Conservation (phyloP, 2,797 vertebrate species). For the Anguilla megastoma region DNA sequence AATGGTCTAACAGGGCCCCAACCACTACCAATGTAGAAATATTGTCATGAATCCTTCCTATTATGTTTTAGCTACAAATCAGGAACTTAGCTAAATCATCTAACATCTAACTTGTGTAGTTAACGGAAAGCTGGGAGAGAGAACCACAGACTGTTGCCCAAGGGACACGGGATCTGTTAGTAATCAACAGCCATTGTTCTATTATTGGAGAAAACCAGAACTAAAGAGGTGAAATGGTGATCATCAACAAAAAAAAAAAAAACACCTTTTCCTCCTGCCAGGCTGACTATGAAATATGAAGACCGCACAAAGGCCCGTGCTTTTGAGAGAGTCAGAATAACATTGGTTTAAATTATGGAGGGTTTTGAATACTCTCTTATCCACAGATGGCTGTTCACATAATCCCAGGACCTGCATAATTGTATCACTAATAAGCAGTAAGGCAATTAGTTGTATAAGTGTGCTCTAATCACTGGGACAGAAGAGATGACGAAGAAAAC, state of each 20-base stretch:
- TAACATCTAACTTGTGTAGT: not conserved
- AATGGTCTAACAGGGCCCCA: not conserved
- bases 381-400: constrained; percentile 95
- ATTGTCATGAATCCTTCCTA: not conserved
- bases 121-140: not conserved
- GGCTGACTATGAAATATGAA: constrained; percentile 86
- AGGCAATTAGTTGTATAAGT: constrained; percentile 99
- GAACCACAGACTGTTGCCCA: not conserved
- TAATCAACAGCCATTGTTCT: not conserved
- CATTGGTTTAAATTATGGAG: constrained; percentile 96
- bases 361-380: constrained; percentile 89
- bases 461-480: constrained; percentile 95
- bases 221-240: constrained; percentile 76
- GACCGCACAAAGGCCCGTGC: constrained; percentile 78
- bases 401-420: constrained; percentile 92
- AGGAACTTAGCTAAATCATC: not conserved
- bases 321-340: constrained; percentile 82
- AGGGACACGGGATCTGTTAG: not conserved
- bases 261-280: constrained; percentile 68
- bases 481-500: constrained; percentile 81
- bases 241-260: constrained; percentile 76
- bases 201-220: constrained; percentile 47
- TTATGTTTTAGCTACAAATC: not conserved
- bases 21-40: not conserved
- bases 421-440: constrained; percentile 99